Percentiles rank a stretch among this genome's conserved stretches.
Evolutionary conservation across 2,113 vertebrate species (phyloP).

Genomic region (Perca fluviatilis): DNA sequence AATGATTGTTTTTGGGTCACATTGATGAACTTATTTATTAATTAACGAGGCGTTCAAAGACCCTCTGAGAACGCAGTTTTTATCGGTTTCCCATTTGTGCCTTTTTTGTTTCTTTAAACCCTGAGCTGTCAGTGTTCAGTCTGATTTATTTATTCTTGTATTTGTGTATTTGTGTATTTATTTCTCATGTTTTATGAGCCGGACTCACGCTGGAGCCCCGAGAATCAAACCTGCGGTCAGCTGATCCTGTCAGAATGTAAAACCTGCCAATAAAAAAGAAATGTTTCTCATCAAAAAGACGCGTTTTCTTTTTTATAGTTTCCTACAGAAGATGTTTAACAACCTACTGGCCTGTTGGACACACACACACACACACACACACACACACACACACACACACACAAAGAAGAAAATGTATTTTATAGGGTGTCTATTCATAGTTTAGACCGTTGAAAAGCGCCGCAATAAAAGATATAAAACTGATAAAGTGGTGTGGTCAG

Average conservation of each 20-base stretch:
- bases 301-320: neutral
- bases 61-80: neutral
- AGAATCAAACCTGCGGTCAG: neutral
- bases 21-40: neutral
- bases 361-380: no score
- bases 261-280: conserved; percentile 24
- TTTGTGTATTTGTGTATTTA: conserved; percentile 26
- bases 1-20: neutral
- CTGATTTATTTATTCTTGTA: neutral
- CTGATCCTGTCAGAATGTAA: conserved; percentile 19
- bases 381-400: neutral
- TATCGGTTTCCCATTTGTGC: conserved; percentile 27
- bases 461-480: no score
- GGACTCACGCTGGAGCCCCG: no score
- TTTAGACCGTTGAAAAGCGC: no score
- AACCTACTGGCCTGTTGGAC: no score
- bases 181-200: conserved; percentile 14
- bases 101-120: conserved; percentile 21
- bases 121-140: conserved; percentile 1
- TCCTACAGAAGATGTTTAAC: neutral
- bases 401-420: no score
- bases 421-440: no score
- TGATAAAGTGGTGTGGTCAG: no score
- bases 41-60: neutral
- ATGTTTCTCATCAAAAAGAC: neutral